These are phyloP conservation scores for Sakesphorus luctuosus DNA, from an alignment of 2,113 vertebrate species.

Conservation along the genomic window DNA sequence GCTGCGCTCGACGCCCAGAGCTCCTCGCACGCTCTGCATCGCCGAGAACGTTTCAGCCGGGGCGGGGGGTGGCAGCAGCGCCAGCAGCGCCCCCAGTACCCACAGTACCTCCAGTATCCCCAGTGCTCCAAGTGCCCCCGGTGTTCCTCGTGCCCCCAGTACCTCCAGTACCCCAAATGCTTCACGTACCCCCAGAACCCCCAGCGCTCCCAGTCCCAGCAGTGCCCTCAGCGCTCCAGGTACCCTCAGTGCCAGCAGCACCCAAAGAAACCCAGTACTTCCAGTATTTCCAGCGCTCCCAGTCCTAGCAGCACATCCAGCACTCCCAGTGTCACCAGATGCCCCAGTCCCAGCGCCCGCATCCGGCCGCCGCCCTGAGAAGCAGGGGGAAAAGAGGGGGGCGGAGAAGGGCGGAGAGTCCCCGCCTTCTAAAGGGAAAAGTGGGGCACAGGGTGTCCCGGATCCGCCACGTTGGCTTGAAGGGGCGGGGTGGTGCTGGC, in stretches of 20 bases:
- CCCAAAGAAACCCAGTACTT: background rate
- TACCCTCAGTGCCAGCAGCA: background rate
- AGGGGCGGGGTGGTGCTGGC: background rate
- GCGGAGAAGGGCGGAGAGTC: background rate
- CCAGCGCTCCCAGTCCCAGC: background rate
- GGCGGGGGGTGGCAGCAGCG: background rate
- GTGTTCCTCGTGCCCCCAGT: background rate
- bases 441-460: background rate
- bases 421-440: background rate
- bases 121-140: background rate
- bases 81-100: background rate
- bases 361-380: background rate
- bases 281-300: background rate
- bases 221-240: background rate
- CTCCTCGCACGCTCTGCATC: constrained; percentile 12
- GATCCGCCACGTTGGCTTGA: constrained; percentile 16
- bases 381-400: background rate
- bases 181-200: too few species aligned
- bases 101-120: background rate
- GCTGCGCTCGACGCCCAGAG: background rate
- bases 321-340: background rate
- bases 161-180: background rate
- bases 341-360: background rate
- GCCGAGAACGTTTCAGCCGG: constrained; percentile 13
- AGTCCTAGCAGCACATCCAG: background rate